Evolutionary conservation across 2,113 vertebrate genomes (phyloP), one percentile per base, ranked within the genome.

Genomic region (Odobenus rosmarus): DNA sequence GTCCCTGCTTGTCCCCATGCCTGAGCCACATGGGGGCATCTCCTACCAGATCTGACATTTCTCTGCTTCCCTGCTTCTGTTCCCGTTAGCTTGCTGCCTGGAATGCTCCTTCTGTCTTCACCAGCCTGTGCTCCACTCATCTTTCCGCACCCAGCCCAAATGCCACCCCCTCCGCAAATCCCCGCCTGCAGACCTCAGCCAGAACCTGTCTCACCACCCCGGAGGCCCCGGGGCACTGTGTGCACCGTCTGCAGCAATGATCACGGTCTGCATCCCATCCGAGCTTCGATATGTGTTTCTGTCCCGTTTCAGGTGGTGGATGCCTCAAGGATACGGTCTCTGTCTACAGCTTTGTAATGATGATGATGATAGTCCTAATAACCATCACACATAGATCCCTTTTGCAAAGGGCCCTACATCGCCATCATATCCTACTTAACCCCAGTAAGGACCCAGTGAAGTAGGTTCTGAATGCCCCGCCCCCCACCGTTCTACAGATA

Each of bases 161-260:
- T 19, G 19, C 31, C 84, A n/a, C 33, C n/a, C 57, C 28, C 59
- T 11, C 26, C 7, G 3, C 26, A 84, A 31, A 67, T 16, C 61
- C 14, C 14, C 31, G 14, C 96, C 85, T 57, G 33, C 55, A 36
- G 10, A 28, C 53, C 10, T 62, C 21, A 11, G 0, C 24, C 42
- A 33, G 83, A 69, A 80, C 31, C 0, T 0, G 49, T n/a, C 14
- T 74, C 88, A 1, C 0, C 4, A 9, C 28, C 28, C 55, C 6
- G 0, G 3, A 4, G 55, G 76, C 9, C 61, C 61, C 61, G 8
- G 36, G 46, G 42, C n/a, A 4, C 62, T 0, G 3, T 1, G 16
- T 10, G 12, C 13, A 7, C 64, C 24, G 3, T 1, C 4, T 33
- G 24, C 36, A 14, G 18, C 62, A 16, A 24, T 5, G 28, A 23